Evolutionary conservation across 2,888 invertebrate genomes (phyloP).

Genomic region (Hyppa rectilinea): DNA sequence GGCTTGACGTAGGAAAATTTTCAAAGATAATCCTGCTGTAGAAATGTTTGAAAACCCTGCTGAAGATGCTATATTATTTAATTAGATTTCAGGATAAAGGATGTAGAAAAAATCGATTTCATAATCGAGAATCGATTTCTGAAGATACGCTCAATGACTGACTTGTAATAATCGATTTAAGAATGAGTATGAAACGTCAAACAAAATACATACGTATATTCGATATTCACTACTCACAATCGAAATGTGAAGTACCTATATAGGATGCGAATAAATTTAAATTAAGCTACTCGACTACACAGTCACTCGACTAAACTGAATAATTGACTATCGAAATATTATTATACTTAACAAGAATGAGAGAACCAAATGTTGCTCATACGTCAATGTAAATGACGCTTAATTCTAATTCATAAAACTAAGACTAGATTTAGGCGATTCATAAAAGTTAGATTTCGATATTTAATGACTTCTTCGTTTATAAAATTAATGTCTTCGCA

Average conservation of each 20-base stretch:
- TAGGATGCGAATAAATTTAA: conserved; percentile 33
- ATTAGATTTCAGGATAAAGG: conserved; percentile 17
- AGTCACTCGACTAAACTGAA: conserved; percentile 54
- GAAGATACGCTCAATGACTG: conserved; percentile 61
- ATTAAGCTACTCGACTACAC: conserved; percentile 51
- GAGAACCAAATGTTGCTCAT: conserved; percentile 73
- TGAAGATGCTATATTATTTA: conserved; percentile 57
- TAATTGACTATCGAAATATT: conserved; percentile 60
- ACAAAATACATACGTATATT: conserved; percentile 34
- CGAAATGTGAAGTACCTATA: conserved; percentile 12
- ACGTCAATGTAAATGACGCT: conserved; percentile 61
- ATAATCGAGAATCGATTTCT: conserved; percentile 37
- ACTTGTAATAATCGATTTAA: conserved; percentile 57
- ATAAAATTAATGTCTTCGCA: conserved; percentile 57
- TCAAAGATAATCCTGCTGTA: conserved; percentile 17
- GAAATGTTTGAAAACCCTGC: conserved; percentile 29
- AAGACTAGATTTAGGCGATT: conserved; percentile 60
- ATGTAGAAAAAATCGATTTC: conserved; percentile 9
- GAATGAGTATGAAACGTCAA: conserved; percentile 41
- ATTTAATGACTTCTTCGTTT: conserved; percentile 60
- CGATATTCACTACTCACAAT: conserved; percentile 32
- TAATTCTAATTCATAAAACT: conserved; percentile 60
- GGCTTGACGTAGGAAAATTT: conserved; percentile 2
- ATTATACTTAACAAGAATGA: conserved; percentile 64
- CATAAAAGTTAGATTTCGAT: conserved; percentile 57